phyloP scores from a whole-genome alignment of 2,888 invertebrate species.

The Drosophila tripunctata region DNA sequence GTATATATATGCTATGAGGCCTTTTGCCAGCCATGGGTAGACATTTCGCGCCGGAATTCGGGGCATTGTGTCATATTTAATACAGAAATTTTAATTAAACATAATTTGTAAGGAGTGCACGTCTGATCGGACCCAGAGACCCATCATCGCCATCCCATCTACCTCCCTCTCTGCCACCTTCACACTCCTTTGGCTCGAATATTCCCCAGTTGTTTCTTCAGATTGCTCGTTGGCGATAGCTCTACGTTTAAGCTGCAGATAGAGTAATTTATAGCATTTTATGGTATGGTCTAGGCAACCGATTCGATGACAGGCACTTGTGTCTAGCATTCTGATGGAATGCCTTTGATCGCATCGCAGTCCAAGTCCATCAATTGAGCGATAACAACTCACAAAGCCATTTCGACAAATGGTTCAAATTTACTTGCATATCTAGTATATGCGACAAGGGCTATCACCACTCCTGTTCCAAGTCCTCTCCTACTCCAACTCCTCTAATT shows the following conservation, averaged over 20 bases:
- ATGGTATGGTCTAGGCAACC: conserved; percentile 62
- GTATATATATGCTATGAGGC: too few relatives aligned
- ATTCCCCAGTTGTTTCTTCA: conserved; percentile 26
- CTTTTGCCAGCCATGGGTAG: conserved; percentile 41
- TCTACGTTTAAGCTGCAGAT: conserved; percentile 51
- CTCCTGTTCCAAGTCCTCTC: neutral
- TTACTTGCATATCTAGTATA: conserved; percentile 1
- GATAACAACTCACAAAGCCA: conserved; percentile 34
- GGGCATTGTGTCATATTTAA: conserved; percentile 85
- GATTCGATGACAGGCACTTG: conserved; percentile 49
- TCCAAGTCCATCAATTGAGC: conserved; percentile 42
- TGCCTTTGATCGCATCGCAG: conserved; percentile 64
- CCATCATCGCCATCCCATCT: neutral
- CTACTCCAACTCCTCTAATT: neutral
- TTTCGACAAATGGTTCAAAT: conserved; percentile 20
- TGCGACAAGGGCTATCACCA: neutral
- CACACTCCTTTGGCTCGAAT: conserved; percentile 11
- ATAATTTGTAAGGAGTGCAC: conserved; percentile 84
- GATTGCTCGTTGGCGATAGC: conserved; percentile 60
- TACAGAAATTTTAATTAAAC: conserved; percentile 85
- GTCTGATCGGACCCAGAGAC: conserved; percentile 42
- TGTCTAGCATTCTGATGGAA: conserved; percentile 68
- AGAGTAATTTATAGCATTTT: conserved; percentile 75
- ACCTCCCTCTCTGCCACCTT: neutral
- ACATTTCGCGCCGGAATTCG: conserved; percentile 82